These are phyloP conservation scores for Cataglyphis hispanica DNA, from an alignment of 1,140 invertebrate species.

Conservation along the genomic window DNA sequence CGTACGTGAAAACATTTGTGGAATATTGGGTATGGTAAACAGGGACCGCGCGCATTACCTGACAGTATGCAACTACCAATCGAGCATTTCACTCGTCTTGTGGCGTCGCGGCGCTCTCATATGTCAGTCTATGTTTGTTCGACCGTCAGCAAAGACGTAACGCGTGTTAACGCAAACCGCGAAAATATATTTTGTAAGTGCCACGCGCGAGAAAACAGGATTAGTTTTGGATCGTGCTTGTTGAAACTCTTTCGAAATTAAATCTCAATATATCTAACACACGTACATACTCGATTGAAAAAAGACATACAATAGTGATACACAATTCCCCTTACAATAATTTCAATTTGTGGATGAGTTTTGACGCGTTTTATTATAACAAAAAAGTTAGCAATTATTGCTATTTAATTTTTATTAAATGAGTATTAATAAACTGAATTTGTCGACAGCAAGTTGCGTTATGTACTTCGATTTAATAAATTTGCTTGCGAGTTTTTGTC, in stretches of 20 bases:
- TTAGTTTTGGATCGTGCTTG: constrained; percentile 1
- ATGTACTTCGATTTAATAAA: background rate
- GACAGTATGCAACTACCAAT: constrained; percentile 50
- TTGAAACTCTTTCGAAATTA: background rate
- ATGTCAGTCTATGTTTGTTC: constrained; percentile 72
- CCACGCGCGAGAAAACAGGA: background rate
- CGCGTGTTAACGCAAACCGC: constrained; percentile 1
- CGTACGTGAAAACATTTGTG: constrained; percentile 22
- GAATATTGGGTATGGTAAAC: constrained; percentile 40
- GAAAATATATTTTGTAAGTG: constrained; percentile 43
- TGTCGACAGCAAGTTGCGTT: background rate
- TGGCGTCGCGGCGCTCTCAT: constrained; percentile 58
- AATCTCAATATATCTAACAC: background rate
- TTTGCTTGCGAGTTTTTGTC: background rate
- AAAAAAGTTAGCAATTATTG: background rate
- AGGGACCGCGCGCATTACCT: constrained; percentile 36
- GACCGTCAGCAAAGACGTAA: constrained; percentile 66
- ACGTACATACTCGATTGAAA: background rate
- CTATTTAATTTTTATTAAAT: background rate
- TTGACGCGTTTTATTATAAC: background rate
- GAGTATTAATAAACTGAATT: no score
- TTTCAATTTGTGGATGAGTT: background rate
- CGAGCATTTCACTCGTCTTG: constrained; percentile 63
- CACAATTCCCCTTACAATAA: background rate
- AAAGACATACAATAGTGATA: background rate